Evolutionary conservation across 2,113 vertebrate genomes (phyloP).

Genomic region (Hypomesus transpacificus): DNA sequence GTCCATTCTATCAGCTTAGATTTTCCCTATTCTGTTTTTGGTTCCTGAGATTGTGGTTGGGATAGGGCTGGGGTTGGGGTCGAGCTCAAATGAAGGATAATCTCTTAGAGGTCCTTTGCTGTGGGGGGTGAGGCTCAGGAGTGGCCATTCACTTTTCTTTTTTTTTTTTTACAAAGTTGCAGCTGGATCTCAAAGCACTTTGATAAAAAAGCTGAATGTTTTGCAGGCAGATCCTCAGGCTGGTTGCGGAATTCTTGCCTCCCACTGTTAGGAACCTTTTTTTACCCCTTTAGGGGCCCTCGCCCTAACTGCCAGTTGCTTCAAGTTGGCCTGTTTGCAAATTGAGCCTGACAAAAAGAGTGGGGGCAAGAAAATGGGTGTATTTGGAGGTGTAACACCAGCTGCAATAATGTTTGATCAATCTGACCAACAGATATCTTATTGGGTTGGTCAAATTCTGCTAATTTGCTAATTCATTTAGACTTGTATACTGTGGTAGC

Average conservation of each 20-base stretch:
- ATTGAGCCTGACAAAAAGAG: constrained; percentile 77
- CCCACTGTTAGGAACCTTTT: constrained; percentile 82
- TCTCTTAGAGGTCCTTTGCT: constrained; percentile 70
- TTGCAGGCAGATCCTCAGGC: constrained; percentile 73
- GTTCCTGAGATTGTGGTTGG: constrained; percentile 31
- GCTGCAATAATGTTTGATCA: constrained; percentile 11
- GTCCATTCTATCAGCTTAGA: constrained; percentile 57
- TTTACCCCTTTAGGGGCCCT: constrained; percentile 90
- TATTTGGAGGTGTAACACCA: constrained; percentile 45
- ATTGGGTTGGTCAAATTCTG: background rate
- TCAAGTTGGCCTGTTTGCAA: constrained; percentile 80
- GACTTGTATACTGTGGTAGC: background rate
- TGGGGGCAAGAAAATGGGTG: constrained; percentile 47
- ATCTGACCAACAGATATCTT: background rate
- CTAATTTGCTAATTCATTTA: constrained; percentile 16
- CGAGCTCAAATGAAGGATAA: constrained; percentile 73
- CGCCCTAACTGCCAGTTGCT: constrained; percentile 82
- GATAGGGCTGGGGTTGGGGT: constrained; percentile 20
- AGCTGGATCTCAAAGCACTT: constrained; percentile 75
- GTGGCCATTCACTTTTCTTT: constrained; percentile 65
- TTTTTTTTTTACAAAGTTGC: constrained; percentile 58
- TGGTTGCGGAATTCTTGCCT: constrained; percentile 87
- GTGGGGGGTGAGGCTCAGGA: constrained; percentile 69
- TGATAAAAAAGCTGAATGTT: constrained; percentile 70
- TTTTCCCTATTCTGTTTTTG: constrained; percentile 53